These are phyloP conservation scores for Pholis gunnellus DNA, from an alignment of 2,113 vertebrate species.

Conservation along the genomic window DNA sequence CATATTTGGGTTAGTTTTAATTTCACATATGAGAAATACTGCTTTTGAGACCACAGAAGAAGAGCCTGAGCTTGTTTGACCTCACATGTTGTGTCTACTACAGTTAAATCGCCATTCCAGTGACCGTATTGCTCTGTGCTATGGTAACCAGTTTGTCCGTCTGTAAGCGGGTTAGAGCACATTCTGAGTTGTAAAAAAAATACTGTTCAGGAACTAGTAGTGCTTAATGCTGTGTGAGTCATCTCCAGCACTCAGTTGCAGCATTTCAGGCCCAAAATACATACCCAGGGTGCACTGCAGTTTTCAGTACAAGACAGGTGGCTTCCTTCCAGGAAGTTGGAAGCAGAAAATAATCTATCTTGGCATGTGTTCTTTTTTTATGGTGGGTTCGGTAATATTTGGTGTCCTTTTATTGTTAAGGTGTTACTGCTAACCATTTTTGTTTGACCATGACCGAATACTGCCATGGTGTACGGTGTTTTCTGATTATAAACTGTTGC, in stretches of 20 bases:
- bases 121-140: neutral
- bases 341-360: neutral
- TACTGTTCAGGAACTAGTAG: too few species aligned
- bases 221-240: too few species aligned
- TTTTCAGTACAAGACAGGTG: neutral
- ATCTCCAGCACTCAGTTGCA: neutral
- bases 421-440: neutral
- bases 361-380: too few species aligned
- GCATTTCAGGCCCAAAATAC: neutral
- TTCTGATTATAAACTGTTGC: too few species aligned
- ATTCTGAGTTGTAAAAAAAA: too few species aligned
- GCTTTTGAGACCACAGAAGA: conserved; percentile 6
- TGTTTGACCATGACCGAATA: neutral
- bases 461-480: neutral
- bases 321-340: neutral
- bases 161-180: too few species aligned
- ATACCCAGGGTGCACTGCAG: conserved; percentile 3
- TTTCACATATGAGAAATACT: neutral
- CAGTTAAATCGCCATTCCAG: neutral
- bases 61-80: neutral
- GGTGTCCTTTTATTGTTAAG: neutral
- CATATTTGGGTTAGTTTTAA: neutral
- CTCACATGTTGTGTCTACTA: neutral
- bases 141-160: neutral
- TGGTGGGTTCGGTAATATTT: neutral